Base-by-base conservation (phyloP, 2,888 invertebrate genomes). In the Chydorus sphaericus region DNA sequence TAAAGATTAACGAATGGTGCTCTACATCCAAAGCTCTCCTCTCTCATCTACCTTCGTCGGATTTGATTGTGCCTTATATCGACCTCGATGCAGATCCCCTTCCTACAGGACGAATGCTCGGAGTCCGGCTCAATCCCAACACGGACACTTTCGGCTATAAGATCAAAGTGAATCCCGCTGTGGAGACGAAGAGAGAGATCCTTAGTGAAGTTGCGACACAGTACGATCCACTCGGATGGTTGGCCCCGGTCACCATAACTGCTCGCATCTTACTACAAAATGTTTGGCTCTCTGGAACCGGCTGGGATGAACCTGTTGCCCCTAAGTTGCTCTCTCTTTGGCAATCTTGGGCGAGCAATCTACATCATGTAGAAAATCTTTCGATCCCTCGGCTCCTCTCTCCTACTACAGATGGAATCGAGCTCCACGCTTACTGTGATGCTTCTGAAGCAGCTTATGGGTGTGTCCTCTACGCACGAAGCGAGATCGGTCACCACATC, bases 381-480 rank as follows among this genome's bases (percentile, higher is more conserved):
- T n/a, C 28, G 23, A 48, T 55, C 11, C 36, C 55, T 14, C 48
- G 55, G 4, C 31, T 30, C 18, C n/a, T 30, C 14, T 20, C 5
- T 14, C 33, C 48, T n/a, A 4, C 11, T 11, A n/a, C n/a, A n/a
- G n/a, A n/a, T n/a, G 33, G 26, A 2, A 30, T 31, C 6, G 51
- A 62, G n/a, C 49, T 62, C 10, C 62, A 62, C 30, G 48, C 58
- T 10, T 61, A 61, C 36, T 48, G 38, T 20, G 62, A 62, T 48
- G 61, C 61, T 2, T 59, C 59, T 10, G 59, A 59, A 33, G 16
- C 50, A 20, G 60, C 59, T 6, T 63, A 55, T 33, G 48, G 49
- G 7, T 53, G 59, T 5, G 56, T 48, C 3, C 58, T 57, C 6
- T 62, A 59, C 38, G 30, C 39, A 10, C 7, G 31, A 10, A 23